Percentiles rank a stretch among this genome's conserved stretches.
phyloP scores from a whole-genome alignment of 2,113 vertebrate species.

The Crotalus helleri region DNA sequence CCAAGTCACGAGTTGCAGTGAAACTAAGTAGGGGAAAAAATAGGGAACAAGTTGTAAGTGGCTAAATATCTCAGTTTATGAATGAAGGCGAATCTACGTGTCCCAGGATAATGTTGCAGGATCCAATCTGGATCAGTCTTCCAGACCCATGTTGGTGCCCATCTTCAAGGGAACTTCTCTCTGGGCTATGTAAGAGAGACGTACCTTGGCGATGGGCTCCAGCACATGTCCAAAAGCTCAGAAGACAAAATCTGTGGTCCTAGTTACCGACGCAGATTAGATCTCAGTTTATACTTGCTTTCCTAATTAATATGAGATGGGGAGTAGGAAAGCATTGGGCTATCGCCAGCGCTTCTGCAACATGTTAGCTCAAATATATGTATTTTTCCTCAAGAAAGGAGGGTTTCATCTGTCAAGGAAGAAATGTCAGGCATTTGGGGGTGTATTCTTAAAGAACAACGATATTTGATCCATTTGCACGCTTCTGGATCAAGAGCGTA shows the following conservation, averaged over 20 bases:
- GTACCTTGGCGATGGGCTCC: too few relatives aligned
- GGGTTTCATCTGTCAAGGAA: not conserved
- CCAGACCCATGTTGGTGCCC: too few relatives aligned
- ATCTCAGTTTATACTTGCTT: not conserved
- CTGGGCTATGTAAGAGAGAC: too few relatives aligned
- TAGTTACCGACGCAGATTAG: too few relatives aligned
- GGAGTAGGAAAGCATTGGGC: not conserved
- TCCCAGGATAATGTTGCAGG: too few relatives aligned
- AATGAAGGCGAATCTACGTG: too few relatives aligned
- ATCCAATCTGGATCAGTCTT: too few relatives aligned
- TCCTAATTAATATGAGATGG: not conserved
- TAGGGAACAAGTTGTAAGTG: not conserved
- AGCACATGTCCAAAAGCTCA: too few relatives aligned
- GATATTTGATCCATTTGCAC: not conserved
- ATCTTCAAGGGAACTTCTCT: too few relatives aligned
- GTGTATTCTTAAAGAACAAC: too few relatives aligned
- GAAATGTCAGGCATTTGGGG: not conserved
- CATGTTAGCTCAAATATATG: not conserved
- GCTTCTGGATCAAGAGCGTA: conserved; percentile 4
- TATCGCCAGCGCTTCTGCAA: not conserved
- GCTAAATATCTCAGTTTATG: not conserved
- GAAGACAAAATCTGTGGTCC: too few relatives aligned
- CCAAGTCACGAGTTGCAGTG: not conserved
- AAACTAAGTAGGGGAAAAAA: not conserved
- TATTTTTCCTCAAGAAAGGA: not conserved